A percentile compares a stretch with the other conserved stretches of the same genome.
phyloP scores from a whole-genome alignment of 2,888 invertebrate species.

The Erannis defoliaria region DNA sequence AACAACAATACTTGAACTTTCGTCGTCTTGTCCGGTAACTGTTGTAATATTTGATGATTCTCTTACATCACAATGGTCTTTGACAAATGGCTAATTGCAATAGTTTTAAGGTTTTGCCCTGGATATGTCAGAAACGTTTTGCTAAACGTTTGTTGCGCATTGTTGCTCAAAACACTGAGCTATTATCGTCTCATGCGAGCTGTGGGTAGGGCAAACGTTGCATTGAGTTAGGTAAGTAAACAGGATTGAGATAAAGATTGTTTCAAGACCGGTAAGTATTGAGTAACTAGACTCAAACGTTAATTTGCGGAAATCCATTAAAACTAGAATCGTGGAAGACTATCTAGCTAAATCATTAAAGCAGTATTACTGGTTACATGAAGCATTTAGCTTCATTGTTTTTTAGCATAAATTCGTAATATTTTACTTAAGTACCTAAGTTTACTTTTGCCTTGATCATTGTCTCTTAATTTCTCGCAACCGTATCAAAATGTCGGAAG shows the following conservation, averaged over 20 bases:
- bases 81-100: slow-evolving; percentile 50
- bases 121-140: slow-evolving; percentile 45
- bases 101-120: slow-evolving; percentile 42
- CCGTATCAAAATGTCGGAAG: not conserved
- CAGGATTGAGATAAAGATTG: slow-evolving; percentile 19
- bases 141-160: slow-evolving; percentile 38
- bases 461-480: not conserved
- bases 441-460: not conserved
- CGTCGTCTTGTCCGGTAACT: slow-evolving; percentile 20
- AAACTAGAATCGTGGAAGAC: not conserved
- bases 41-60: slow-evolving; percentile 38
- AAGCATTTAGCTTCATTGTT: not conserved
- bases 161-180: slow-evolving; percentile 17
- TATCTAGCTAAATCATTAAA: slow-evolving; percentile 6
- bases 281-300: slow-evolving; percentile 3
- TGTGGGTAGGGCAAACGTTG: slow-evolving; percentile 16
- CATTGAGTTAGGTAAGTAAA: slow-evolving; percentile 21
- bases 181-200: slow-evolving; percentile 19
- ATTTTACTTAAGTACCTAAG: not conserved
- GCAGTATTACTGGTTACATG: not conserved
- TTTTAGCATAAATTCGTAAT: not conserved
- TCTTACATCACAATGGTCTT: slow-evolving; percentile 49
- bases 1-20: slow-evolving; percentile 35
- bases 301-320: slow-evolving; percentile 22
- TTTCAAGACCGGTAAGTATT: slow-evolving; percentile 1